Percentiles rank a stretch among this genome's conserved stretches.
Evolutionary conservation across 1,140 invertebrate genomes (phyloP).

Genomic region (Trachymyrmex septentrionalis): DNA sequence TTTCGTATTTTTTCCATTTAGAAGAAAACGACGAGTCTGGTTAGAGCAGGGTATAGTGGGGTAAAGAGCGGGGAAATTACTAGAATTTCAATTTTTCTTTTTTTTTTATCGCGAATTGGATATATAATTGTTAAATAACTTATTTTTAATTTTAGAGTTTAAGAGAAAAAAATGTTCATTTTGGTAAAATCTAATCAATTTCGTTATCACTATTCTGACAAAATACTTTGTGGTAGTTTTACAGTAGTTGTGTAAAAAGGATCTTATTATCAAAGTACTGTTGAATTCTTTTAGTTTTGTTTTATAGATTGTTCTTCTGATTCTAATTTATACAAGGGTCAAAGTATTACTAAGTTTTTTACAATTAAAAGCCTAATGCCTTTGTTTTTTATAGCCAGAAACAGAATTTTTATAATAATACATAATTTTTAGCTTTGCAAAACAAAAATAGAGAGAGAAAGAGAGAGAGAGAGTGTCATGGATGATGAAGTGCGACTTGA

Average conservation of each 20-base stretch:
- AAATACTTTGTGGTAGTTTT: not conserved
- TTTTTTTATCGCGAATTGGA: not conserved
- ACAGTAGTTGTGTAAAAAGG: too few relatives aligned
- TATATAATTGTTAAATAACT: not conserved
- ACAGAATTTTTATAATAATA: not conserved
- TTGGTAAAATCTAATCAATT: not conserved
- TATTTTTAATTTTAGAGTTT: not conserved
- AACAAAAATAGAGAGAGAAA: conserved; percentile 16
- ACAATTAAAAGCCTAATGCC: too few relatives aligned
- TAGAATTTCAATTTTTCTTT: not conserved
- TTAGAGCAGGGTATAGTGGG: not conserved
- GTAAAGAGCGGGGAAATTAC: not conserved
- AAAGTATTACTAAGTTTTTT: not conserved
- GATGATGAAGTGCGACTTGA: conserved; percentile 86
- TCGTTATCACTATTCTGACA: not conserved
- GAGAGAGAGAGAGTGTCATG: conserved; percentile 77
- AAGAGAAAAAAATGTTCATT: not conserved
- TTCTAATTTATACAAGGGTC: not conserved
- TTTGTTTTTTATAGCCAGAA: not conserved
- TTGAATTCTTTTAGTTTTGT: not conserved
- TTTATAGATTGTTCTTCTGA: not conserved
- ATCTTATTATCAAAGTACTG: not conserved
- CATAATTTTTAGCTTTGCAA: conserved; percentile 10
- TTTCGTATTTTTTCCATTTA: not conserved
- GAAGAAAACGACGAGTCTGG: not conserved